A percentile compares a stretch with the other conserved stretches of the same genome.
Evolutionary conservation across 1,140 invertebrate genomes (phyloP).

Genomic region (Leptinotarsa lineolata): DNA sequence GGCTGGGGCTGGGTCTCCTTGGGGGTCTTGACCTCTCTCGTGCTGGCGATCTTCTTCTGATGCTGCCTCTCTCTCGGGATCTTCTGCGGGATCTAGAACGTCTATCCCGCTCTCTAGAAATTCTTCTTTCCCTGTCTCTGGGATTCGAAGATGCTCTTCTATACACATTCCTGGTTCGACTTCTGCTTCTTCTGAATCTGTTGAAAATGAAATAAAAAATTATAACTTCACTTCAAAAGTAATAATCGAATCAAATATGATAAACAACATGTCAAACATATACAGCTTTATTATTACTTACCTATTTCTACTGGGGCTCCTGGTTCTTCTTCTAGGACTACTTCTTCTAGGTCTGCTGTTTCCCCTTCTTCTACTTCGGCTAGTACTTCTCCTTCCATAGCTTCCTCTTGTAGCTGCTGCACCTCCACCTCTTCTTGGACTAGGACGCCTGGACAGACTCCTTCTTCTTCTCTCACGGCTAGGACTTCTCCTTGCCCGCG

Average conservation of each 20-base stretch:
- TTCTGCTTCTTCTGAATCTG: conserved; percentile 47
- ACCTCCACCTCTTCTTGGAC: conserved; percentile 46
- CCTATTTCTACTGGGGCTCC: conserved; percentile 57
- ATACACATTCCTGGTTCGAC: conserved; percentile 42
- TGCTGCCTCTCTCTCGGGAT: conserved; percentile 46
- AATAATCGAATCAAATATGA: not conserved
- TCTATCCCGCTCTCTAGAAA: conserved; percentile 45
- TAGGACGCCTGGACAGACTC: conserved; percentile 44
- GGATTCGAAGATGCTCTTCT: conserved; percentile 38
- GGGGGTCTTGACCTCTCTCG: conserved; percentile 41
- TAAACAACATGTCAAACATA: not conserved
- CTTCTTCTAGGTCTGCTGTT: conserved; percentile 36
- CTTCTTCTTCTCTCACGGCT: conserved; percentile 37
- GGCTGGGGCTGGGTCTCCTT: conserved; percentile 47
- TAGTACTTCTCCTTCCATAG: conserved; percentile 32
- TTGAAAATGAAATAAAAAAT: conserved; percentile 3
- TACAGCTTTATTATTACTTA: conserved; percentile 29
- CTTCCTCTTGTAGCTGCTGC: conserved; percentile 41
- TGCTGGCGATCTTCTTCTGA: conserved; percentile 45
- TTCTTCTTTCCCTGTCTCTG: conserved; percentile 41
- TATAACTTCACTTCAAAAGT: conserved; percentile 1
- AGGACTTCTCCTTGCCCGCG: conserved; percentile 40
- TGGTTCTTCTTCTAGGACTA: conserved; percentile 40
- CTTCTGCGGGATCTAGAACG: conserved; percentile 49
- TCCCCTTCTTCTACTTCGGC: conserved; percentile 35